A percentile compares a stretch with the other conserved stretches of the same genome.
Evolutionary conservation across 2,888 invertebrate species (phyloP).

Genomic region (Chrysolina oricalcia): DNA sequence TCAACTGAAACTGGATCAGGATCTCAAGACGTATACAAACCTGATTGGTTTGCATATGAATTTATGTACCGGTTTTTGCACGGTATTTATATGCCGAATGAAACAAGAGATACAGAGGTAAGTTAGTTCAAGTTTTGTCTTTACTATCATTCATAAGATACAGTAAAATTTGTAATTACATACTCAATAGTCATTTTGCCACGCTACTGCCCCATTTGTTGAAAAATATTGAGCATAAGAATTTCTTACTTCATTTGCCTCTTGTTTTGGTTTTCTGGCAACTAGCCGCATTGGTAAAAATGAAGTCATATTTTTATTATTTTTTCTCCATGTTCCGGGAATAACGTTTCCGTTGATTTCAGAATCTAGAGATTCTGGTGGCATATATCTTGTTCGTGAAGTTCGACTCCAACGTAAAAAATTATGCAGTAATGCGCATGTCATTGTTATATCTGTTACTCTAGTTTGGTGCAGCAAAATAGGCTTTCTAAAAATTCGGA

Average conservation of each 20-base stretch:
- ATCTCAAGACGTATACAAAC: constrained; percentile 62
- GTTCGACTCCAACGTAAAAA: constrained; percentile 39
- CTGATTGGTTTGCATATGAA: constrained; percentile 72
- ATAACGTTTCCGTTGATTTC: constrained; percentile 23
- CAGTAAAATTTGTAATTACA: not conserved
- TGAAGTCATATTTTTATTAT: constrained; percentile 26
- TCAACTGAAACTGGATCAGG: constrained; percentile 47
- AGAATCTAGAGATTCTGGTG: constrained; percentile 35
- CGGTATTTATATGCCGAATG: not conserved
- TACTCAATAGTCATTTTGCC: not conserved
- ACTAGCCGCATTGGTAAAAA: too few relatives aligned
- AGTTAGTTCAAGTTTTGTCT: not conserved
- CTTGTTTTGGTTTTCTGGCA: constrained; percentile 22
- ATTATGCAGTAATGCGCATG: constrained; percentile 41
- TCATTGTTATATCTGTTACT: constrained; percentile 35
- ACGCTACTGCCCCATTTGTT: not conserved
- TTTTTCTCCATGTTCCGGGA: constrained; percentile 29
- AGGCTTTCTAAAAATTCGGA: constrained; percentile 43
- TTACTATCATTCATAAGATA: not conserved
- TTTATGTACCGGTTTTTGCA: constrained; percentile 32
- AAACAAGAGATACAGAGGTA: not conserved
- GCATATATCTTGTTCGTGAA: constrained; percentile 35
- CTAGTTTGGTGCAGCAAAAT: constrained; percentile 44
- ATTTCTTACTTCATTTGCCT: constrained; percentile 16
- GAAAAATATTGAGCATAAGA: not conserved